Evolutionary conservation across 1,140 invertebrate species (phyloP), one percentile per base, ranked within the genome.

Genomic region (Octopus bimaculoides): DNA sequence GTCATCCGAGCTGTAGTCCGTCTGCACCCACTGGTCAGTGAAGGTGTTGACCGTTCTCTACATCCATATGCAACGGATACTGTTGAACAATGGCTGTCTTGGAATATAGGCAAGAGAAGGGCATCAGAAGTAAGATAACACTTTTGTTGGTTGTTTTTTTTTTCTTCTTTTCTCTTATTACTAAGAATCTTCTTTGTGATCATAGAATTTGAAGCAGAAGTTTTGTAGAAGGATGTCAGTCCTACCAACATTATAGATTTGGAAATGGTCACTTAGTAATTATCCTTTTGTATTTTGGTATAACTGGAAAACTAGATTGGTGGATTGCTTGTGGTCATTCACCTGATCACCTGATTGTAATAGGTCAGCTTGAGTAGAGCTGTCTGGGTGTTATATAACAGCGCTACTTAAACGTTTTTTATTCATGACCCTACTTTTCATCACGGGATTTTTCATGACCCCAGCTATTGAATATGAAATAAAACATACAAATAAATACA

Each of bases 101-200:
- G 89, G 85, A 92, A 90, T 80, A 81, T 91, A 54, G 91, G 90
- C 8, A 93, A 92, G 81, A 90, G 91, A 80, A 83, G 89, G 81
- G 91, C 92, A 26, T 85, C 89, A 20, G 92, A 92, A 87, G 91
- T 91, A 81, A 83, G 75, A 74, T 73, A 61, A 5, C 61, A 66
- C 61, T 52, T 9, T 75, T 75, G 20, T 14, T 26, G 10, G 20
- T 74, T 20, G 7, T 9, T 74, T 74, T 74, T 20, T 74, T 9
- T 74, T 20, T 10, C 71, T 77, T 61, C 78, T 77, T 74, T 83
- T 75, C 76, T 26, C 80, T 82, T 76, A 61, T 8, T 14, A 8
- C 14, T 8, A 61, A 61, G 56, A 61, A 8, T 14, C 7, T 61
- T 14, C 14, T 61, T 14, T 8, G 56, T 14, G 7, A 7, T 14